phyloP scores from a whole-genome alignment of 2,797 vertebrate genomes.

The Erethizon dorsatum region DNA sequence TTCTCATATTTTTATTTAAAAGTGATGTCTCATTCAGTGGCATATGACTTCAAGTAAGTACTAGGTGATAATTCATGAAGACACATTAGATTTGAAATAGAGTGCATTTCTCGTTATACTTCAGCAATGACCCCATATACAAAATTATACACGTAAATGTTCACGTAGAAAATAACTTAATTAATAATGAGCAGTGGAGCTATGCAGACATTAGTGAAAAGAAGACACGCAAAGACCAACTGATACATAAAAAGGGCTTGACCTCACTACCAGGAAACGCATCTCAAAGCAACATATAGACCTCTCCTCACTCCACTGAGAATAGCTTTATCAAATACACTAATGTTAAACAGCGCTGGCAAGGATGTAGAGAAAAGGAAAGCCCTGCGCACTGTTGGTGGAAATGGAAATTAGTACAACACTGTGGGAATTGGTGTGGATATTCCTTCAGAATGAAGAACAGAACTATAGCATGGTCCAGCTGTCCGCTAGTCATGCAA shows the following conservation, averaged over 20 bases:
- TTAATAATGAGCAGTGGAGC: not conserved
- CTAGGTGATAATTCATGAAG: not conserved
- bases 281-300: not conserved
- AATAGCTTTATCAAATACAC: not conserved
- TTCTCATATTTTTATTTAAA: not conserved
- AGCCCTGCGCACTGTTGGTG: not conserved
- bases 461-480: not conserved
- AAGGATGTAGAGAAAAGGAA: not conserved
- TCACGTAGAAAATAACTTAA: not conserved
- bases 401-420: not conserved
- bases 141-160: not conserved
- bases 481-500: not conserved
- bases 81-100: not conserved
- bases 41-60: not conserved
- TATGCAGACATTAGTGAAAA: not conserved
- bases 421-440: not conserved
- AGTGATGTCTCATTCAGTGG: not conserved
- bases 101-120: not conserved
- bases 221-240: not conserved
- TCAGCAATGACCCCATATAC: not conserved
- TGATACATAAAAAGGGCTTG: not conserved
- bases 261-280: not conserved
- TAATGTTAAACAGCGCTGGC: too few species aligned
- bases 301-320: not conserved
- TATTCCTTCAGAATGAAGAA: not conserved